Percentiles rank a stretch among this genome's conserved stretches.
Conservation (phyloP, 1,140 invertebrate genomes). For the Eufriesea mexicana region DNA sequence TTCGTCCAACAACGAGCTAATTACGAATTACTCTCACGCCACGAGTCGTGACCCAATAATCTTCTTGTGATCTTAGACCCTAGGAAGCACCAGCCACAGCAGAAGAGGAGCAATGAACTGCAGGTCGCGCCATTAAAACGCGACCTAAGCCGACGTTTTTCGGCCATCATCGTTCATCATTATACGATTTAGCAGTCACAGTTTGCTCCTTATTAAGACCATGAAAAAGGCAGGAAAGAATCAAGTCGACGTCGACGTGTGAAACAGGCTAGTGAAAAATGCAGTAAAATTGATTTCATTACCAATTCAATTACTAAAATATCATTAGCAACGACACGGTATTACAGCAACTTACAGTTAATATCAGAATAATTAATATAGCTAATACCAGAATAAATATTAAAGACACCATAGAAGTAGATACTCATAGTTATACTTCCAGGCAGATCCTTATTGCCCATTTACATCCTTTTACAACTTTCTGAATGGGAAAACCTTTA, state of each 20-base stretch:
- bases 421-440: neutral
- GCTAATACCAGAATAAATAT: no score
- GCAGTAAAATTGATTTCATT: no score
- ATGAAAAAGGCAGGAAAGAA: neutral
- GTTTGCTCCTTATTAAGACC: no score
- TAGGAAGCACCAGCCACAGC: neutral
- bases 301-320: no score
- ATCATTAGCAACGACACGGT: no score
- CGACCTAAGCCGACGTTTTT: neutral
- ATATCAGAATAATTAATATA: neutral
- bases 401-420: no score
- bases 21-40: constrained; percentile 9
- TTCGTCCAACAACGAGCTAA: neutral
- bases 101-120: constrained; percentile 18
- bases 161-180: neutral
- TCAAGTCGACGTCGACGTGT: neutral
- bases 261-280: neutral
- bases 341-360: no score
- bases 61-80: constrained; percentile 4
- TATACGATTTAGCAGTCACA: neutral
- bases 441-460: no score
- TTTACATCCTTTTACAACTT: no score
- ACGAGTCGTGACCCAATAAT: constrained; percentile 2
- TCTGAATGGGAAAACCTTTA: no score
- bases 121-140: neutral